Percentiles rank a stretch among this genome's conserved stretches.
Evolutionary conservation across 2,888 invertebrate species (phyloP).

Genomic region (Reticulitermes lucifugus): DNA sequence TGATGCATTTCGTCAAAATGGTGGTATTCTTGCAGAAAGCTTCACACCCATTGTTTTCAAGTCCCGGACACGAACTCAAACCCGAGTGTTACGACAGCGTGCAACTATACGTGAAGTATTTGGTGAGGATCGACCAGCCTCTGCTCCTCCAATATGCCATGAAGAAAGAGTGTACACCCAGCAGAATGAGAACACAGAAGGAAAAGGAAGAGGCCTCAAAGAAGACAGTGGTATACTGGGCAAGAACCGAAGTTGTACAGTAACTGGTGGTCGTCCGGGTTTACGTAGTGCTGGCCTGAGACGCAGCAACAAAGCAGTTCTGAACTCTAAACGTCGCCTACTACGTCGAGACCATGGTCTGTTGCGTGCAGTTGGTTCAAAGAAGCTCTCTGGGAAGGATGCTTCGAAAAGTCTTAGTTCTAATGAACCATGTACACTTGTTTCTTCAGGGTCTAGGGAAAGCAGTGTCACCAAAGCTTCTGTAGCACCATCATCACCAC

Average conservation of each 20-base stretch:
- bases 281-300: conserved; percentile 61
- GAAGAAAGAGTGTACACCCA: conserved; percentile 52
- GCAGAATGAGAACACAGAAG: conserved; percentile 22
- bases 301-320: conserved; percentile 61
- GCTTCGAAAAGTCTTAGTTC: conserved; percentile 37
- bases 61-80: conserved; percentile 81
- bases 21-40: conserved; percentile 70
- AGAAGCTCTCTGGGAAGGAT: conserved; percentile 54
- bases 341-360: conserved; percentile 55
- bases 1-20: conserved; percentile 73
- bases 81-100: conserved; percentile 76
- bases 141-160: conserved; percentile 79
- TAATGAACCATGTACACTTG: neutral
- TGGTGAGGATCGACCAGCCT: conserved; percentile 81
- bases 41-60: conserved; percentile 80
- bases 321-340: conserved; percentile 61
- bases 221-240: conserved; percentile 43
- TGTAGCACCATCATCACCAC: conserved; percentile 1
- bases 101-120: conserved; percentile 87
- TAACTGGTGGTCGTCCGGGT: conserved; percentile 57
- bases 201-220: conserved; percentile 55
- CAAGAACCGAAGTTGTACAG: neutral
- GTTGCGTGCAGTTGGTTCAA: conserved; percentile 57
- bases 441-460: neutral
- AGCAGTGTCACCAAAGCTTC: conserved; percentile 14